These are phyloP conservation scores for Physocephala rufipes DNA, from an alignment of 2,888 invertebrate genomes.

Conservation along the genomic window DNA sequence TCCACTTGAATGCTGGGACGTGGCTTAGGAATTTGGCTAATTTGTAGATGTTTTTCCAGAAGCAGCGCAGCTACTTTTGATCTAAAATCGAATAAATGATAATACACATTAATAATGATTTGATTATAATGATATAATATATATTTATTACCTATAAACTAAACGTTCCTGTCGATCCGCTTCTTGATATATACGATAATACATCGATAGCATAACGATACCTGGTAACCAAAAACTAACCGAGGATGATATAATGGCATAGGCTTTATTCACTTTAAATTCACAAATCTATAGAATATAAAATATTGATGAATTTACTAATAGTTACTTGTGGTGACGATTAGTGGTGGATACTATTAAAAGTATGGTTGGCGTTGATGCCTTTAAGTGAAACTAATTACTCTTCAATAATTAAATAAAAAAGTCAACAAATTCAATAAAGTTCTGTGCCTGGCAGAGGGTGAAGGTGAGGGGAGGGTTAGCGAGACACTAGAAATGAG, in stretches of 20 bases:
- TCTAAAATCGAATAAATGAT: slow-evolving; percentile 65
- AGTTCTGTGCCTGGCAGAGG: too few species aligned
- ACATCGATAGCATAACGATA: slow-evolving; percentile 92
- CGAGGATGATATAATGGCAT: slow-evolving; percentile 87
- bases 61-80: slow-evolving; percentile 89
- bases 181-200: slow-evolving; percentile 86
- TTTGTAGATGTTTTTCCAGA: slow-evolving; percentile 87
- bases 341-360: too few species aligned
- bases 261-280: slow-evolving; percentile 86
- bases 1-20: slow-evolving; percentile 75
- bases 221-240: slow-evolving; percentile 95
- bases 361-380: neutral
- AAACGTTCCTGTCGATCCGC: slow-evolving; percentile 86
- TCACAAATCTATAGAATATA: slow-evolving; percentile 69
- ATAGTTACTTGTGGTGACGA: too few species aligned
- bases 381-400: neutral
- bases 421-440: too few species aligned
- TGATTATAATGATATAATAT: neutral
- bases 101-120: neutral
- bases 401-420: too few species aligned
- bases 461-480: too few species aligned
- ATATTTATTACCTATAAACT: slow-evolving; percentile 75
- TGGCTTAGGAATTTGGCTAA: slow-evolving; percentile 85
- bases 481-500: too few species aligned
- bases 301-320: neutral